Base-by-base conservation (phyloP, 2,797 vertebrate species). In the Phylloscopus collybita region DNA sequence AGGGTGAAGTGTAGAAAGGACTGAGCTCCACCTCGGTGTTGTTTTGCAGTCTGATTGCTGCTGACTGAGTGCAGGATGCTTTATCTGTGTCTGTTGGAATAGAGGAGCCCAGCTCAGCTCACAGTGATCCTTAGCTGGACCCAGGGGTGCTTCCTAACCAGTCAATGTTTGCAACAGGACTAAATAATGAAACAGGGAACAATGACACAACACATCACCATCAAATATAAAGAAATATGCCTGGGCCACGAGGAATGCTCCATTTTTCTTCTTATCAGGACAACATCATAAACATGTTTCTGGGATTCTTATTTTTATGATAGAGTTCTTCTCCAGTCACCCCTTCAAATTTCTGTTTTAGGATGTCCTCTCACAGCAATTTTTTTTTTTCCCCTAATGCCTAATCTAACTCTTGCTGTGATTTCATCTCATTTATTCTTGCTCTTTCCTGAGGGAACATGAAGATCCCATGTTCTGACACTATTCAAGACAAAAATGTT, bases 361-460 rank as follows among this genome's bases (percentile, higher is more conserved):
- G 20, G 42, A 53, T 32, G 26, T 70, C 21, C 32, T 20, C 18
- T 79, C 26, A 49, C 4, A 67, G 23, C 20, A 8, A 1, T 85
- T 71, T 65, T 60, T 16, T 60, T 16, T 1, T 44, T 44, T 6
- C 14, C 38, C 66, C 38, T 67, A 38, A 80, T 90, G 23, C 16
- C 9, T 87, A 27, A 80, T 67, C 45, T 73, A 80, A 82, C 29
- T 15, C n/a, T 90, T 54, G 23, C 17, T 82, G n/a, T 88, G 59
- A 30, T 92, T 76, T 82, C 38, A 61, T 80, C 9, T 42, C 23
- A 47, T 47, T 88, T 78, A 74, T 86, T 85, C 53, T 54, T 49
- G 9, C 27, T 83, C 45, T 80, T 92, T 91, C 85, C 53, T 69
- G 74, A 69, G 54, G 47, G 69, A 85, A 95, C 42, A 61, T 9